Conservation (phyloP, 2,113 vertebrate genomes). For the Etheostoma spectabile region DNA sequence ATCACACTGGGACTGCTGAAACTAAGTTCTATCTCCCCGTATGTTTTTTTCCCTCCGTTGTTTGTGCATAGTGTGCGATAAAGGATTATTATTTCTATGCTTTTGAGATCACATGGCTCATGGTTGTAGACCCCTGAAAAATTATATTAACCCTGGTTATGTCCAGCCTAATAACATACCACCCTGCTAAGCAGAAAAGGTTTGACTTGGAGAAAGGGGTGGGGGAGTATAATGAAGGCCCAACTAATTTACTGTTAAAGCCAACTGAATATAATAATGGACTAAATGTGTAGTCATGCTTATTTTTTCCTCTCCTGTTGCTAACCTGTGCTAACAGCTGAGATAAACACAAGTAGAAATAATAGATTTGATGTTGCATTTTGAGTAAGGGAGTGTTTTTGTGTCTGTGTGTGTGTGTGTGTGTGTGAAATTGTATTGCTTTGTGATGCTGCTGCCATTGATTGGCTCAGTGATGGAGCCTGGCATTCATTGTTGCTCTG, state of each 20-base stretch:
- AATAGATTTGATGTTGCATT: slow-evolving; percentile 28
- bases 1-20: slow-evolving; percentile 35
- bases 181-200: slow-evolving; percentile 71
- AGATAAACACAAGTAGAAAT: slow-evolving; percentile 70
- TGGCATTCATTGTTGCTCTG: slow-evolving; percentile 57
- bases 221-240: slow-evolving; percentile 59
- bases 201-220: slow-evolving; percentile 46
- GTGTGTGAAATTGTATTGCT: slow-evolving; percentile 41
- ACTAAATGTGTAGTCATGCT: slow-evolving; percentile 47
- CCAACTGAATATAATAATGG: slow-evolving; percentile 56
- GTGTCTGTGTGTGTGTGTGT: slow-evolving; percentile 9
- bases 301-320: slow-evolving; percentile 49
- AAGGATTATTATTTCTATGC: slow-evolving; percentile 75
- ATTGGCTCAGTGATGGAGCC: slow-evolving; percentile 64
- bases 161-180: slow-evolving; percentile 79
- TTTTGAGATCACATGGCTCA: slow-evolving; percentile 70
- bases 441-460: slow-evolving; percentile 60
- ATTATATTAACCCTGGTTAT: slow-evolving; percentile 83
- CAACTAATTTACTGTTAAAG: slow-evolving; percentile 72
- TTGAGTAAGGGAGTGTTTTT: not conserved
- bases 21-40: slow-evolving; percentile 29
- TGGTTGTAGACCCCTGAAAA: slow-evolving; percentile 78
- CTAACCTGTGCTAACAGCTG: slow-evolving; percentile 54
- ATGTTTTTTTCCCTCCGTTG: slow-evolving; percentile 11
- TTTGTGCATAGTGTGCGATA: slow-evolving; percentile 30